These are phyloP conservation scores for Dunckerocampus dactyliophorus DNA, from an alignment of 2,113 vertebrate genomes.

Conservation along the genomic window DNA sequence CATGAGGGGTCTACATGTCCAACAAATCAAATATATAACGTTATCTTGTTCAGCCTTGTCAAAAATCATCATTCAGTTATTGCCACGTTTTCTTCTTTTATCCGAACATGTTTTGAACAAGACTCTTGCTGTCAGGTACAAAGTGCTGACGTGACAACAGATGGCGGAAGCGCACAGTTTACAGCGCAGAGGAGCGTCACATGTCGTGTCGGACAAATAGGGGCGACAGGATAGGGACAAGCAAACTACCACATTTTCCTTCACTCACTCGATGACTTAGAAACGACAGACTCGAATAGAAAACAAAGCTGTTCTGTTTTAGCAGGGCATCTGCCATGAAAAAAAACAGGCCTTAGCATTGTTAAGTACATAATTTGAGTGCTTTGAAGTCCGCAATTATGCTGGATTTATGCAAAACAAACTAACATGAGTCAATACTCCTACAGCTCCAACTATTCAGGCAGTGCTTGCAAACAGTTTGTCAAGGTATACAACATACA, in stretches of 20 bases:
- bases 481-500: not conserved
- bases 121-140: constrained; percentile 46
- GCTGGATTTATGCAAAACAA: not conserved
- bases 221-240: not conserved
- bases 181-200: constrained; percentile 34
- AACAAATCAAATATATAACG: not conserved
- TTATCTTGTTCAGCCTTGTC: not conserved
- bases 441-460: not conserved
- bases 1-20: no score
- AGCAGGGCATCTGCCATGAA: no score
- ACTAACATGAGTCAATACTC: not conserved
- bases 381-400: not conserved
- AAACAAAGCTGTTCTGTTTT: not conserved
- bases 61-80: not conserved
- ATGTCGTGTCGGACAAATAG: constrained; percentile 31
- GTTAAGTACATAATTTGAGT: not conserved
- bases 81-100: not conserved
- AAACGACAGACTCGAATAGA: not conserved
- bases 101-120: constrained; percentile 39
- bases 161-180: constrained; percentile 35
- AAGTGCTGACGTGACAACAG: constrained; percentile 51
- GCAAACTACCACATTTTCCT: not conserved
- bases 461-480: not conserved
- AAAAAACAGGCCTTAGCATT: not conserved
- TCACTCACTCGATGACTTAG: constrained; percentile 5